Base-by-base conservation (phyloP, 2,113 vertebrate species). In the Scytalopus superciliaris region DNA sequence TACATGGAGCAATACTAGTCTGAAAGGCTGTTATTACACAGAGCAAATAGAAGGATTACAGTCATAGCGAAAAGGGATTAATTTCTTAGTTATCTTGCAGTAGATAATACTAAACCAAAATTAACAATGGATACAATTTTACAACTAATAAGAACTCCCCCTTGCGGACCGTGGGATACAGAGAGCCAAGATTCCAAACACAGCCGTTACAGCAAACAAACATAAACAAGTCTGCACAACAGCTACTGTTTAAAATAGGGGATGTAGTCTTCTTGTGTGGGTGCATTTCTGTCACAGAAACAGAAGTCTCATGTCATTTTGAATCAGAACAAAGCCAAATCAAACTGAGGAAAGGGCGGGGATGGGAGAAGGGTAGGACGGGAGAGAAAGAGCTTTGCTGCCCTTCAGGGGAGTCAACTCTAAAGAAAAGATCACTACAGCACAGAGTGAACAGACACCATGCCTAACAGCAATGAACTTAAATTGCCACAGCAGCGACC, bases 211-310 rank as follows among this genome's bases (percentile, higher is more conserved):
- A 91, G 21, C 31, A 95, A 90, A 91, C 68, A 63, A 76, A 47
- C 1, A 23, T 23, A 59, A 52, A 69, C 19, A 86, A 64, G 14
- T 14, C 49, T 45, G 24, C 33, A 11, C 21, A 69, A 92, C 12
- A 3, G 14, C 62, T 80, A 56, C 44, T 79, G 72, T 63, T 76
- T 21, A 91, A 94, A 95, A 88, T 4, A 75, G 6, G 16, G 30
- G 15, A 64, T 18, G 9, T 18, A 81, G 23, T 35, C 50, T 35
- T 81, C 56, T 56, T 57, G 14, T 17, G 45, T 40, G 37, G 23
- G 28, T 59, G 22, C 55, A 69, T 84, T 92, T 84, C 92, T 83
- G 17, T 24, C 47, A 63, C n/a, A 69, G 28, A 72, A 95, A 77
- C 40, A 53, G 23, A 77, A 86, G 47, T 49, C 18, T 94, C 40